Evolutionary conservation across 2,888 invertebrate species (phyloP), one percentile per base, ranked within the genome.

Genomic region (Drosophila parthenogenetica): DNA sequence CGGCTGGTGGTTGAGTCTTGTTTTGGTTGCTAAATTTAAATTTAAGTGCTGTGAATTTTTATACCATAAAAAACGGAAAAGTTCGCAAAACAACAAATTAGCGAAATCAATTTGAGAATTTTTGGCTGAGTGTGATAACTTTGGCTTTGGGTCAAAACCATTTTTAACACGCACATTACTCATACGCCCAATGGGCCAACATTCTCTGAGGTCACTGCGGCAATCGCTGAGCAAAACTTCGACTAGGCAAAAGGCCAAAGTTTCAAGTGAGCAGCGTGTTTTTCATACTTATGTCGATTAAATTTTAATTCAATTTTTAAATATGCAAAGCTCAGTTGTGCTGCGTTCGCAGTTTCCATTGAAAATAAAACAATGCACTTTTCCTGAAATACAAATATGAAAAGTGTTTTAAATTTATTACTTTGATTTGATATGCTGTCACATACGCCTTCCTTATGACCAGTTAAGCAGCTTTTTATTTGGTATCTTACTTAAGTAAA

Each of bases 91-190:
- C 77, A 63, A 64, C 73, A 81, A 78, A 79, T 82, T 87, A 87
- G 62, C 69, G 63, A 70, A 84, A 87, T 82, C 71, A 84, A 81
- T 81, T 84, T 66, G 42, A 63, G 62, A 62, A 74, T 53, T 83
- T 72, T 32, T 32, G 17, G 17, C 58, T 50, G 43, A 55, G 58
- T 55, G 29, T 29, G 42, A 49, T 11, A 54, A 46, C 70, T 58
- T 62, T 50, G 62, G 46, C 59, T 59, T 35, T 46, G 54, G 76
- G 54, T 77, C 68, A 46, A 62, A 42, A 62, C 58, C 37, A 32
- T 61, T 61, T 71, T 49, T 40, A 65, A 45, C 48, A 51, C 67
- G 42, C 63, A 48, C 55, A 55, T 54, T 46, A 46, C 59, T 39
- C 49, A 53, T 16, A 54, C 57, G 48, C 50, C 39, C 42, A 35